Percentiles rank a stretch among this genome's conserved stretches.
Conservation (phyloP, 2,113 vertebrate genomes). For the Anolis sagrei region DNA sequence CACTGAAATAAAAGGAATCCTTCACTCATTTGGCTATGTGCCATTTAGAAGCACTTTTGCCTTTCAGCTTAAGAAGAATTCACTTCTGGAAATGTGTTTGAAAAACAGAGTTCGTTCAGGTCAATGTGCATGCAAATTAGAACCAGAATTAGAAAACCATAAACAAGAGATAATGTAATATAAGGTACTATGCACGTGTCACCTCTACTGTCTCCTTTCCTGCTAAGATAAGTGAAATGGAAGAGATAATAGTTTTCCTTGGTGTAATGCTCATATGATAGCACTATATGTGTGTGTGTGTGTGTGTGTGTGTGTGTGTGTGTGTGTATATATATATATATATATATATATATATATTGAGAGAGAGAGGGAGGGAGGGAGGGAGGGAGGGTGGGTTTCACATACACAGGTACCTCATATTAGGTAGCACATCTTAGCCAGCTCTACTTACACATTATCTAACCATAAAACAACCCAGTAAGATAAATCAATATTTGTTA, state of each 20-base stretch:
- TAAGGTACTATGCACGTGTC: not conserved
- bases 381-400: too few species aligned
- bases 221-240: not conserved
- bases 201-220: not conserved
- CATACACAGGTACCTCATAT: not conserved
- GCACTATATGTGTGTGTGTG: too few species aligned
- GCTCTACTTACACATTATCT: not conserved
- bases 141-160: not conserved
- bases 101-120: not conserved
- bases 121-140: not conserved
- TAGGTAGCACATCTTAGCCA: not conserved
- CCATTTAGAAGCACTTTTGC: not conserved
- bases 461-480: not conserved
- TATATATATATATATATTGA: too few species aligned
- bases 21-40: not conserved
- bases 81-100: not conserved
- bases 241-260: not conserved
- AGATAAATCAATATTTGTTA: not conserved
- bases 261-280: too few species aligned
- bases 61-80: not conserved
- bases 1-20: not conserved
- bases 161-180: not conserved
- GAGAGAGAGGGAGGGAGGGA: too few species aligned
- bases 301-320: too few species aligned
- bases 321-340: too few species aligned